Evolutionary conservation across 2,113 vertebrate species (phyloP).

Genomic region (Chaenogobius annularis): DNA sequence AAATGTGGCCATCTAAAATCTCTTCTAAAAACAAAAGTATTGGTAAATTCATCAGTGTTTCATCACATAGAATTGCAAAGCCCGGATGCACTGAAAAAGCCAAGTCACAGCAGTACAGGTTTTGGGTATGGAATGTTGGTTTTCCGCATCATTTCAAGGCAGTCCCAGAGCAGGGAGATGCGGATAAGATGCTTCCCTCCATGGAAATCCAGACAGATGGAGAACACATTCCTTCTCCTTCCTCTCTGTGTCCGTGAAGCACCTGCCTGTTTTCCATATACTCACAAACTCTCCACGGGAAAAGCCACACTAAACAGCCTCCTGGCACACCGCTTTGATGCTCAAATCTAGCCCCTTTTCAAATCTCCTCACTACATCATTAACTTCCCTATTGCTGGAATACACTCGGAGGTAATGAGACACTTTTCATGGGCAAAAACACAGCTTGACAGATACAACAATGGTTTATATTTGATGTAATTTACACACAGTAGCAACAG

Average conservation of each 20-base stretch:
- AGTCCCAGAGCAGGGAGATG: conserved; percentile 57
- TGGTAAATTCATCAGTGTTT: neutral
- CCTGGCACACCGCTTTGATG: conserved; percentile 56
- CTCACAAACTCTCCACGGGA: conserved; percentile 42
- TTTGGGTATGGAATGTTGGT: conserved; percentile 59
- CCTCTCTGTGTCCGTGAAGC: conserved; percentile 59
- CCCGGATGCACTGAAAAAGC: neutral
- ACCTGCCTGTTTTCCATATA: conserved; percentile 68
- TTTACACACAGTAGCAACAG: conserved; percentile 56
- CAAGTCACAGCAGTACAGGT: conserved; percentile 48
- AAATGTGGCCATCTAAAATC: neutral
- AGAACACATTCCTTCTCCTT: conserved; percentile 60
- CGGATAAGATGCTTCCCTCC: conserved; percentile 58
- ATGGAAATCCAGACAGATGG: conserved; percentile 64
- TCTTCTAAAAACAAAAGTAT: neutral
- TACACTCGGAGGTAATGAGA: conserved; percentile 62
- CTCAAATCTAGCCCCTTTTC: conserved; percentile 46
- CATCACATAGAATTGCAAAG: neutral
- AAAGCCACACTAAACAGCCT: conserved; percentile 66
- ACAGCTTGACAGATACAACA: conserved; percentile 53
- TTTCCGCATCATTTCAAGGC: conserved; percentile 70
- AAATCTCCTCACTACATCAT: conserved; percentile 59
- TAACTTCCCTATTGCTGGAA: conserved; percentile 48
- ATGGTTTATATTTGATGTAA: conserved; percentile 59
- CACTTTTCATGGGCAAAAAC: conserved; percentile 46